Evolutionary conservation across 2,888 invertebrate genomes (phyloP), one percentile per base, ranked within the genome.

Genomic region (Diarsia rubi): DNA sequence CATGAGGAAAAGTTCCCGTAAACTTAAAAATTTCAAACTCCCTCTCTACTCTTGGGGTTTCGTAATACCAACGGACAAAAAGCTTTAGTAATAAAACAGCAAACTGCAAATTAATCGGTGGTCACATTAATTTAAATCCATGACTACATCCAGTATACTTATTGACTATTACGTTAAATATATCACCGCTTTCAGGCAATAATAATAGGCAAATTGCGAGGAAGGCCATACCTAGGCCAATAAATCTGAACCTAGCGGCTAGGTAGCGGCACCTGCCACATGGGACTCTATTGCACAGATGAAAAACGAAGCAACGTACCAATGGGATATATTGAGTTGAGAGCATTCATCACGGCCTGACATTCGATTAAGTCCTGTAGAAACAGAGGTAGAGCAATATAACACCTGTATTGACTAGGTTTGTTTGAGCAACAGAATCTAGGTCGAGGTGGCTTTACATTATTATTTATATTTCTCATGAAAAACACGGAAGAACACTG

Each of bases 321-420:
- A 73, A 75, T 74, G 60, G 54, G 63, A 82, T 76, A 72, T 79
- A 79, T 74, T 65, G 83, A 79, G 49, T 70, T 64, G 64, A 60
- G 64, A 76, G 69, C 79, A 79, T 84, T 82, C 66, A 76, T 84
- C 83, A 79, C 75, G 45, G 62, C 72, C 64, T 85, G 79, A 82
- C 86, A 82, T 79, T 85, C 83, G 73, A 85, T 83, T 83, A 84
- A 72, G 69, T 72, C 19, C 64, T 64, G 67, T 76, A 49, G 73
- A 69, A 69, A 69, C 70, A 73, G 70, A 19, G 44, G 24, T 24
- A 37, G 3, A 31, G 63, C 45, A 69, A 73, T 68, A 65, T 63
- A 73, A 42, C 73, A 65, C 68, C 57, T 52, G 45, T 70, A 73
- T 81, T 81, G 68, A 52, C 54, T 63, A 69, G 16, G 63, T 59